These are phyloP conservation scores for Drosophila littoralis DNA, from an alignment of 1,140 invertebrate genomes.

Conservation along the genomic window DNA sequence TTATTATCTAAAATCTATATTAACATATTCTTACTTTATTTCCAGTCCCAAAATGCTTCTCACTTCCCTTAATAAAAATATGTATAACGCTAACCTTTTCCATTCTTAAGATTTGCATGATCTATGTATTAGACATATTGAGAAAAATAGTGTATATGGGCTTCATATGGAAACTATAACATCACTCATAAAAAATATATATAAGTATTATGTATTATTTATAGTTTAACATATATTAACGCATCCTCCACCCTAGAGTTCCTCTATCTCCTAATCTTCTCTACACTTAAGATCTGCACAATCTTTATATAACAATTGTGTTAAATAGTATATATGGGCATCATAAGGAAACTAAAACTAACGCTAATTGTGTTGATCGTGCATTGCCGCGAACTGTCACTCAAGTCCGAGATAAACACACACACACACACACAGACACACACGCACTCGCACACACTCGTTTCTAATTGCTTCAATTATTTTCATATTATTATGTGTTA, in stretches of 20 bases:
- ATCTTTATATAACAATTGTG: slow-evolving; percentile 55
- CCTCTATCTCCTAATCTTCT: not conserved
- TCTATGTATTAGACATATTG: slow-evolving; percentile 47
- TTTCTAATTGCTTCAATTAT: slow-evolving; percentile 80
- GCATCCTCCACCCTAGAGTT: no score
- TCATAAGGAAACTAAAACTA: slow-evolving; percentile 60
- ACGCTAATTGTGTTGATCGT: slow-evolving; percentile 70
- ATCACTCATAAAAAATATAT: no score
- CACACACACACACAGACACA: slow-evolving; percentile 15
- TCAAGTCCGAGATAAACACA: slow-evolving; percentile 17
- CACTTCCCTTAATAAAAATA: no score
- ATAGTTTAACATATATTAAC: no score
- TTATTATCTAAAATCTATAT: no score
- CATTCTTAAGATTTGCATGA: not conserved
- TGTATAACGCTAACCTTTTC: not conserved
- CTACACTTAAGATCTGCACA: not conserved
- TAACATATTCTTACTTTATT: no score
- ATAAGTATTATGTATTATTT: no score
- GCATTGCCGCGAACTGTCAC: slow-evolving; percentile 25
- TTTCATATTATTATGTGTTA: slow-evolving; percentile 82
- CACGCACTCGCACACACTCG: slow-evolving; percentile 3
- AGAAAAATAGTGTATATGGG: slow-evolving; percentile 34
- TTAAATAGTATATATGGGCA: slow-evolving; percentile 27
- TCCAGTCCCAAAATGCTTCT: no score
- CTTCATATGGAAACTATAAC: slow-evolving; percentile 57